Evolutionary conservation across 2,888 invertebrate species (phyloP), one percentile per base, ranked within the genome.

Genomic region (Xestia ashworthii): DNA sequence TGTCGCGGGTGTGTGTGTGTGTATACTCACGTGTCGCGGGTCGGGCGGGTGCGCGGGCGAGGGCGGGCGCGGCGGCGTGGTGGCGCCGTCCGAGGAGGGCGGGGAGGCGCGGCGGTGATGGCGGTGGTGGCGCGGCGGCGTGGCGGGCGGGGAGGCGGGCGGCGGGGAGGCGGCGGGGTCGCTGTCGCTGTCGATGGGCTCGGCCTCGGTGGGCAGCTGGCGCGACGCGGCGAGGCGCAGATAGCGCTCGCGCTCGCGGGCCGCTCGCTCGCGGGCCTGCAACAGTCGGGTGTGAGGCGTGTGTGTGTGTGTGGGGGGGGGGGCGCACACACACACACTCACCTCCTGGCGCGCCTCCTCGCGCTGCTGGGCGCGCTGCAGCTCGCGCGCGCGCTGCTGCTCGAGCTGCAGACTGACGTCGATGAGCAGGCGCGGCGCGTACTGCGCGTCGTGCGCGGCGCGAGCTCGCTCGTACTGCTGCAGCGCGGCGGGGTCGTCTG

Each of bases 371-470:
- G 74, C 64, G 25, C 38, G 88, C 71, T 80, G 84, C 6, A 14
- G 77, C 32, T 93, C 92, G 9, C 80, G 71, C 86, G 93, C 80
- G 67, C 80, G 78, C 78, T 79, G 78, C 81, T 58, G 66, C 74
- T 97, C 97, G 65, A 97, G 95, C 90, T 97, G 97, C 92, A 97
- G 95, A 90, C 97, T 97, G 12, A 97, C 97, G 94, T 98, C 98
- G 86, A 99, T 98, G 74, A 99, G 97, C 85, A 99, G 97, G 90
- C 98, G 98, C 73, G 99, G 99, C 93, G 97, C 98, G 95, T 99
- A 98, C 92, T 98, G 97, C 91, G 98, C 98, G 92, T 99, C 99
- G 70, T 98, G 97, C 93, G 98, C 98, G 97, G 88, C 81, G 89
- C 94, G 66, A 41, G 82, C 85, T 0, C 85, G 85, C 78, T 83